Conservation (phyloP, 2,888 invertebrate genomes). For the Lamellibrachia columna region DNA sequence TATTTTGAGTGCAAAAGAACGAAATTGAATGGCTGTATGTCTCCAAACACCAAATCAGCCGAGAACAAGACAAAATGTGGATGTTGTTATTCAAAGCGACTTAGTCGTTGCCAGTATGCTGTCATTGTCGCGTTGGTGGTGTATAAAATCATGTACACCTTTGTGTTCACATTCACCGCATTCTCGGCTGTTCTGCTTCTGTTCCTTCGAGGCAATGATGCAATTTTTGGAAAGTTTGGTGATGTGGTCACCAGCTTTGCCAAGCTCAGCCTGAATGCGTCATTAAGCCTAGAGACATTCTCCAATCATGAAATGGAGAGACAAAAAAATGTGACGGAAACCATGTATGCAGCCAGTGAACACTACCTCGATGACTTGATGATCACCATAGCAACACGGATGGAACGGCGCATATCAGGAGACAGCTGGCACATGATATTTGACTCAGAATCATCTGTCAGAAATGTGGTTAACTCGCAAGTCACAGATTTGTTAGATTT, state of each 20-base stretch:
- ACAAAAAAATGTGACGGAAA: background rate
- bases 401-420: background rate
- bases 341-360: background rate
- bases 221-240: background rate
- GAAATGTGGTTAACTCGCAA: background rate
- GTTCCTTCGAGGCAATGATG: background rate
- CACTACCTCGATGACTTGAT: background rate
- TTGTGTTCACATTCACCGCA: background rate
- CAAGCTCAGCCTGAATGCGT: background rate
- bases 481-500: background rate
- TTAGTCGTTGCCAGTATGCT: background rate
- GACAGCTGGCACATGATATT: background rate
- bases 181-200: background rate
- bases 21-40: background rate
- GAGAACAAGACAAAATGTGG: background rate
- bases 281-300: background rate
- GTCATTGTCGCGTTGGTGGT: background rate
- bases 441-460: background rate
- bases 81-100: background rate
- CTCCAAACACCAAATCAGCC: background rate
- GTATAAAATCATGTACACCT: background rate
- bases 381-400: background rate
- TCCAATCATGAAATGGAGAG: background rate
- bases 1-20: background rate
- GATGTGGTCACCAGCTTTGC: background rate